Evolutionary conservation across 1,140 invertebrate species (phyloP).

Genomic region (Anastrepha ludens): DNA sequence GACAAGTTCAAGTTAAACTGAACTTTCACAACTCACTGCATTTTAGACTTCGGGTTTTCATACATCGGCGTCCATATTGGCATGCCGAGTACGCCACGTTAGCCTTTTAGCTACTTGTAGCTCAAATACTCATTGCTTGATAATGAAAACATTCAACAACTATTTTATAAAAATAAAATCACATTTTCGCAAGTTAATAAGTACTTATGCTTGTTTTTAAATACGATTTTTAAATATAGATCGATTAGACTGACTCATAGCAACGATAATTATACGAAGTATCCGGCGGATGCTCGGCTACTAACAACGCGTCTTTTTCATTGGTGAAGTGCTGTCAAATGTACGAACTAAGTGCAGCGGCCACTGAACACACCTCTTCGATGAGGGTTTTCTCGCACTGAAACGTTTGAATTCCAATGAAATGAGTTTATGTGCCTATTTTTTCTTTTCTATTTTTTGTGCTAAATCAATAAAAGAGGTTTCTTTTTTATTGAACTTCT

Average conservation of each 20-base stretch:
- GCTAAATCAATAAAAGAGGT: too few species aligned
- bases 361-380: neutral
- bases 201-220: neutral
- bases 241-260: neutral
- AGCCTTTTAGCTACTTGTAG: too few species aligned
- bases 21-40: neutral
- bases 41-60: neutral
- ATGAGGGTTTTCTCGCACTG: neutral
- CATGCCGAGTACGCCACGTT: neutral
- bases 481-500: too few species aligned
- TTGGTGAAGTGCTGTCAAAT: neutral
- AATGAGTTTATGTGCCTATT: too few species aligned
- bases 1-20: neutral
- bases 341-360: neutral
- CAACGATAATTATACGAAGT: neutral
- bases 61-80: neutral
- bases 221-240: neutral
- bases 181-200: neutral
- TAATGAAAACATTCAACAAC: neutral
- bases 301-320: neutral
- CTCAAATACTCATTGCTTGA: neutral
- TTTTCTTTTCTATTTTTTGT: too few species aligned
- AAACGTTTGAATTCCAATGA: too few species aligned
- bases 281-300: conserved; percentile 9
- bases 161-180: neutral